These are phyloP conservation scores for Dromius quadrimaculatus DNA, from an alignment of 2,888 invertebrate species.

Conservation along the genomic window DNA sequence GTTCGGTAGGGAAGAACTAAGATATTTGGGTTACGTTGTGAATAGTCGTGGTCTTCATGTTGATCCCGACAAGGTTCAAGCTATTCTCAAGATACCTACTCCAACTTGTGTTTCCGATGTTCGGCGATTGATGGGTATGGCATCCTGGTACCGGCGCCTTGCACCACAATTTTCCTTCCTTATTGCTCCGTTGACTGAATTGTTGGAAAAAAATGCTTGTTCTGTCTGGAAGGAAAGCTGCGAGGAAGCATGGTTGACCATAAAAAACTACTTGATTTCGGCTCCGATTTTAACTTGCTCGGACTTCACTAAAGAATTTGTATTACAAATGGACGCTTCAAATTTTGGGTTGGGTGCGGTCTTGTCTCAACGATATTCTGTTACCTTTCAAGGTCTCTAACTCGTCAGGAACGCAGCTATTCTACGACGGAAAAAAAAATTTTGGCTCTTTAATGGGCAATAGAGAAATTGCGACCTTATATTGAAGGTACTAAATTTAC, in stretches of 20 bases:
- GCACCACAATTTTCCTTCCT: conserved; percentile 8
- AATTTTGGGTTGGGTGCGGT: conserved; percentile 5
- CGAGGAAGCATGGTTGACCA: background rate
- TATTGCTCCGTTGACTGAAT: background rate
- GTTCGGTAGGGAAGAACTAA: conserved; percentile 52
- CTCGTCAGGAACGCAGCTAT: background rate
- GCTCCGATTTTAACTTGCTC: conserved; percentile 16
- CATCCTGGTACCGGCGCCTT: conserved; percentile 41
- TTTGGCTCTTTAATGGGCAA: conserved; percentile 2
- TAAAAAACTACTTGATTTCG: conserved; percentile 1
- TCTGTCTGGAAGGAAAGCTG: background rate
- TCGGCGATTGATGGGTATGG: conserved; percentile 46
- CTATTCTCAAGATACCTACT: conserved; percentile 48
- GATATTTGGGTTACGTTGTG: conserved; percentile 58
- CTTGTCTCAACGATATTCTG: background rate
- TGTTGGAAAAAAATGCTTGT: background rate
- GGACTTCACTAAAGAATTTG: background rate
- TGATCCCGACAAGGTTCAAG: conserved; percentile 45
- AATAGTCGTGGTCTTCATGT: conserved; percentile 53
- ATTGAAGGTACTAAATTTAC: conserved; percentile 22
- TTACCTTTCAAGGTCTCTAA: background rate
- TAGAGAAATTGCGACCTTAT: conserved; percentile 9
- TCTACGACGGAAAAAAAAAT: background rate
- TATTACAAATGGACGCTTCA: background rate
- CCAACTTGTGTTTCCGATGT: conserved; percentile 33